Base-by-base conservation (phyloP, 1,140 invertebrate genomes). In the Caenorhabditis remanei region DNA sequence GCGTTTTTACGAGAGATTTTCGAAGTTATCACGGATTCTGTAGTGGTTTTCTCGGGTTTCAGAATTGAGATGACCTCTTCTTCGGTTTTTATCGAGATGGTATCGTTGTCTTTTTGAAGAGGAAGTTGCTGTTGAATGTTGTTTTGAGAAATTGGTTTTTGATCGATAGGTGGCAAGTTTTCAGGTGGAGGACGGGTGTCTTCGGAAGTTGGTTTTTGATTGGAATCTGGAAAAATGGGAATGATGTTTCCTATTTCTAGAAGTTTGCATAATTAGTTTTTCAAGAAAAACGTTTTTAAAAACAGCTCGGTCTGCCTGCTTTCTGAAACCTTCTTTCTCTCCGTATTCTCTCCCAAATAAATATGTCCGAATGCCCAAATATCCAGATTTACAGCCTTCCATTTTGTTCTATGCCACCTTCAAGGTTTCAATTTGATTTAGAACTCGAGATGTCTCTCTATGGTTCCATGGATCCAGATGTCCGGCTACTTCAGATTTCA, bases 21-120 rank as follows among this genome's bases (percentile, higher is more conserved):
- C 1, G 67, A 71, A n/a, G 14, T 19, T 2, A 46, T n/a, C 21
- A 46, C 24, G 0, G 67, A 71, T 71, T 71, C 63, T 11, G 63
- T 65, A 19, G 63, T 65, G 11, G 63, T 71, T 79, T 79, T 53
- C 6, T 50, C 46, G 46, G 71, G 71, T 79, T 79, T 79, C n/a
- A 79, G n/a, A 79, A 79, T 79, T 50, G 71, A 79, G 24, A 79
- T 79, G 8, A 79, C 71, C 24, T 79, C 71, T 32, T 79, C 71
- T 53, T 79, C 71, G 71, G 71, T 79, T 32, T 79, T 79, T 46
- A 79, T 79, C 8, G 71, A 79, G 24, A 79, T 50, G 0, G 46
- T 79, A 24, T 79, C 71, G 7, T n/a, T 53, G n/a, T 79, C 71
- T 24, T 79, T 79, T 79, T 79, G 13, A 53, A 3, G 21, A 19